Base-by-base conservation (phyloP, 2,797 vertebrate genomes). In the Prionace glauca region DNA sequence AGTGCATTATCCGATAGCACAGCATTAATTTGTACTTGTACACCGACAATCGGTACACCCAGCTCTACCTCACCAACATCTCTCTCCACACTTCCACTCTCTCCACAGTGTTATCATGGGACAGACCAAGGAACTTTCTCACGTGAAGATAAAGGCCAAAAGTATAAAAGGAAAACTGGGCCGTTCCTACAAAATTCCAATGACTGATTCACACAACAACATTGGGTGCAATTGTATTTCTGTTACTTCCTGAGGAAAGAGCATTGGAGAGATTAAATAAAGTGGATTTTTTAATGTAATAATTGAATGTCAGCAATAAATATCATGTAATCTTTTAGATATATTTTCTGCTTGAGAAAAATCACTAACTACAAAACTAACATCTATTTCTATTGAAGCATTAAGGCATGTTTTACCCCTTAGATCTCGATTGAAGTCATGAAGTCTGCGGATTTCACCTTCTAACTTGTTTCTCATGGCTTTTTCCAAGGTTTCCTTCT, bases 401-500 rank as follows among this genome's bases (percentile, higher is more conserved):
- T 65, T 22, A 41, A 41, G 32, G 22, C 90, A 24, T 14, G 36
- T 41, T 96, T 98, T 96, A 99, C 99, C 99, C 98, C 99, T 97
- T n/a, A 99, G 98, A 97, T 99, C 99, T 81, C 99, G 98, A 97
- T 99, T 99, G 97, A 99, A 99, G 97, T 99, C 99, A 16, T 99
- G 99, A 96, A 99, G 98, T 94, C 99, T 98, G 3, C 99, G 98
- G 96, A 99, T 98, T 97, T 99, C 99, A 93, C 99, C 98, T 97
- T 99, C 99, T 96, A 99, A 97, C 96, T 99, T 99, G 97, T 98
- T 99, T 96, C 99, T 98, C 99, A 99, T 99, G 95, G 99, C 98
- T 97, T 99, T 99, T 97, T 99, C 99, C 97, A 99, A 97, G 72
- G 98, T 96, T 96, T 99, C 99, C 96, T 98, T 97, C 97, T 99